A percentile compares a stretch with the other conserved stretches of the same genome.
phyloP scores from a whole-genome alignment of 2,797 vertebrate species.

The Oreonectes daqikongensis region DNA sequence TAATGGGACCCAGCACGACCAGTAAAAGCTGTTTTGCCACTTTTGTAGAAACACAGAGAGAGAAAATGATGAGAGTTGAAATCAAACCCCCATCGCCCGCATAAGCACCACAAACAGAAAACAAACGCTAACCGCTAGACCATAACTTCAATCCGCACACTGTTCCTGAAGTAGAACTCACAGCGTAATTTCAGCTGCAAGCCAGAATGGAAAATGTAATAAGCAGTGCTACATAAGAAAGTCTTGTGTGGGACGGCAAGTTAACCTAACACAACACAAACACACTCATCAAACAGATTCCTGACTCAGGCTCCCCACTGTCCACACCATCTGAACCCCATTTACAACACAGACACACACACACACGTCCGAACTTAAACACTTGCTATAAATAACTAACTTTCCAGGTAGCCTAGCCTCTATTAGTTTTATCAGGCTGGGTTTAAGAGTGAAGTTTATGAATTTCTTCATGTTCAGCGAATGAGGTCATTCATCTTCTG shows the following conservation, averaged over 20 bases:
- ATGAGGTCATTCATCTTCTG: constrained; percentile 17
- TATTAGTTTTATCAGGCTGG: constrained; percentile 44
- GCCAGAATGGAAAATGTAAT: constrained; percentile 38
- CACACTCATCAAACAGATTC: constrained; percentile 73
- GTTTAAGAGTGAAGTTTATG: constrained; percentile 20
- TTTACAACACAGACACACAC: constrained; percentile 67
- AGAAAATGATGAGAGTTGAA: too few species aligned
- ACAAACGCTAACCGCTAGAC: neutral
- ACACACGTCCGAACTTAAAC: constrained; percentile 33
- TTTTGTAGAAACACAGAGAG: too few species aligned
- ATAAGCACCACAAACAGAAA: neutral
- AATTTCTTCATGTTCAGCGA: constrained; percentile 16
- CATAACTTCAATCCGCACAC: neutral
- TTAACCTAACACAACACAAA: constrained; percentile 38
- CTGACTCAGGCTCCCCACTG: constrained; percentile 67
- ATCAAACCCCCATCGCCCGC: neutral
- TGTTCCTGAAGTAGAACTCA: constrained; percentile 9
- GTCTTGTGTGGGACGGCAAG: constrained; percentile 27
- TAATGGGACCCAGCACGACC: constrained; percentile 14
- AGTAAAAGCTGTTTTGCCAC: neutral
- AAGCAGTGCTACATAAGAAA: constrained; percentile 11
- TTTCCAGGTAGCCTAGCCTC: constrained; percentile 71
- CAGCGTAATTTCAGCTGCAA: constrained; percentile 15
- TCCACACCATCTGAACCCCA: constrained; percentile 70
- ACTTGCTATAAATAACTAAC: constrained; percentile 67